Evolutionary conservation across 2,888 invertebrate genomes (phyloP), one percentile per base, ranked within the genome.

Genomic region (Ceriagrion tenellum): DNA sequence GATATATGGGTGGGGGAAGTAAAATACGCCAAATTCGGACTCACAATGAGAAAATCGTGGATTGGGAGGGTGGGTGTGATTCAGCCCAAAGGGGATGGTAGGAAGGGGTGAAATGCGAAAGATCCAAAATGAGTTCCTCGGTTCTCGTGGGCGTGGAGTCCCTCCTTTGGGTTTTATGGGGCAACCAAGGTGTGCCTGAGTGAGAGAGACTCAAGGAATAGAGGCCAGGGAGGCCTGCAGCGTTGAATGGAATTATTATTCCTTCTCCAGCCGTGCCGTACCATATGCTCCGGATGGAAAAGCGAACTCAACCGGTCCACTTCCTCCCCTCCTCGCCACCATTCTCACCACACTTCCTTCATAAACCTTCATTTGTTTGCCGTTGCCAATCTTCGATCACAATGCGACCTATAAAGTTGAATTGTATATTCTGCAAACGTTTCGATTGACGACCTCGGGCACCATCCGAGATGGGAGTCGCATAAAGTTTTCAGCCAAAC

Each of bases 241-340:
- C 35, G 3, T 16, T 81, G 81, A 35, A 20, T 26, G 81, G 35
- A 81, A 81, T 35, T 18, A 35, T 35, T 59, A 59, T 59, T 69
- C 59, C 20, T 59, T 35, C 35, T 81, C 18, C 18, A n/a, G 1
- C 81, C 16, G 30, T 13, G 30, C 30, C 30, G 16, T 35, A 81
- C 26, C 81, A 81, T 81, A 81, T 81, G 81, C 81, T 35, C 81
- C 81, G 35, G 81, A 81, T 26, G 81, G 35, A 81, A 47, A 81
- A 81, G 18, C 81, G n/a, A 69, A 69, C 69, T 69, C 10, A 20
- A 23, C 47, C 47, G 47, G 47, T 47, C 69, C 69, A 26, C 23
- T 23, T 8, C 26, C n/a, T n/a, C n/a, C n/a, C n/a, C n/a, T n/a
- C 69, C 4, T 59, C 6, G 1, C 59, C 12, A 13, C 59, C 23